Percentiles rank a stretch among this genome's conserved stretches.
phyloP scores from a whole-genome alignment of 2,113 vertebrate species.

The Macquaria ambigua region DNA sequence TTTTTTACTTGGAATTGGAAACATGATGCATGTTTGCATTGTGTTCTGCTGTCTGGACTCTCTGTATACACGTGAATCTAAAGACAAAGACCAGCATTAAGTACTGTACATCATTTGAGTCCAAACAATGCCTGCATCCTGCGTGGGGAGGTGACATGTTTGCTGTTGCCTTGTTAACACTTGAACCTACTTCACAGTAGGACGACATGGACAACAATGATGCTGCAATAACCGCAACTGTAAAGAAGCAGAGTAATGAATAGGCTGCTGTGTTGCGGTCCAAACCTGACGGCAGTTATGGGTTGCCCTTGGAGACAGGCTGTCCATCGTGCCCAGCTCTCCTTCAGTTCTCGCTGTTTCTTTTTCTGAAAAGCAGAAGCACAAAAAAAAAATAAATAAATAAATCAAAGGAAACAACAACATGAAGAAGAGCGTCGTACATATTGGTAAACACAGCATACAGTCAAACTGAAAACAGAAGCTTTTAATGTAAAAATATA shows the following conservation, averaged over 20 bases:
- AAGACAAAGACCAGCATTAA: neutral
- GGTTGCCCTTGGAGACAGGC: constrained; percentile 85
- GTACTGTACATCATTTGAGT: constrained; percentile 6
- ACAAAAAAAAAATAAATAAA: constrained; percentile 2
- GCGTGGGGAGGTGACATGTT: constrained; percentile 30
- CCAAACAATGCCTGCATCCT: constrained; percentile 27
- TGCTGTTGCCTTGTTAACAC: constrained; percentile 35
- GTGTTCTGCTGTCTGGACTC: neutral
- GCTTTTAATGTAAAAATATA: neutral
- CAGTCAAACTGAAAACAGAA: neutral
- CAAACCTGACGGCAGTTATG: constrained; percentile 83
- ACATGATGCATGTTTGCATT: constrained; percentile 2
- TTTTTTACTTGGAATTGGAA: neutral
- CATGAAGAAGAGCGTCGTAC: constrained; percentile 30
- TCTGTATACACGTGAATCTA: neutral
- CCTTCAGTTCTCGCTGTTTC: constrained; percentile 82
- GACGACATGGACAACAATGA: constrained; percentile 50
- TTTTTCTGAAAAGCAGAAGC: constrained; percentile 77
- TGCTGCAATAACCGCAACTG: constrained; percentile 46
- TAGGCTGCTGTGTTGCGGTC: constrained; percentile 57
- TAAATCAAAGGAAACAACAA: constrained; percentile 37
- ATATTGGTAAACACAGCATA: neutral
- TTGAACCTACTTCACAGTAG: constrained; percentile 35
- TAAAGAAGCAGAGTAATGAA: constrained; percentile 56
- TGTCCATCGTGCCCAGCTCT: constrained; percentile 85